Percentiles rank a stretch among this genome's conserved stretches.
Evolutionary conservation across 1,140 invertebrate genomes (phyloP).

Genomic region (Drosophila truncata): DNA sequence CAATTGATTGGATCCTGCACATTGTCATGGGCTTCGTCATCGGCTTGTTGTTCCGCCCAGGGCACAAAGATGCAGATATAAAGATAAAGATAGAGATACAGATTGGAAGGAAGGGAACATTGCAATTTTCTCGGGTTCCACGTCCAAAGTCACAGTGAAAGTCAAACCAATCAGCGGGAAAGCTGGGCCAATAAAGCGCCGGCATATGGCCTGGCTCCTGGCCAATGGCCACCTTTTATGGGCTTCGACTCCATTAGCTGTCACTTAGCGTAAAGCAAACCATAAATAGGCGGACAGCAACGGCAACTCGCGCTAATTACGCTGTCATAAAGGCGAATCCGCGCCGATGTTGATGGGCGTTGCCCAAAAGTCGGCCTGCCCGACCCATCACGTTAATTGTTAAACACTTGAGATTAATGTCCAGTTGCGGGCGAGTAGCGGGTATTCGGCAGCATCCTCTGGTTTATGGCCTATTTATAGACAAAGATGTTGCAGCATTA

Average conservation of each 20-base stretch:
- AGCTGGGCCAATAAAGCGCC: conserved; percentile 36
- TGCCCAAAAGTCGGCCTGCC: conserved; percentile 16
- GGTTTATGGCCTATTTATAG: conserved; percentile 72
- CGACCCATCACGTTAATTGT: conserved; percentile 63
- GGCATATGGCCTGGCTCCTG: conserved; percentile 46
- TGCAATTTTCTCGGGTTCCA: conserved; percentile 8
- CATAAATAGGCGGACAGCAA: conserved; percentile 57
- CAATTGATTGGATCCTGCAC: conserved; percentile 52
- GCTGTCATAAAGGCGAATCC: conserved; percentile 61
- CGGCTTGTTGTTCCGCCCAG: conserved; percentile 26
- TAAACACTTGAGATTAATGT: conserved; percentile 76
- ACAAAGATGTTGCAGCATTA: conserved; percentile 62
- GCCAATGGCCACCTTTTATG: conserved; percentile 47
- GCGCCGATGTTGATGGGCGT: conserved; percentile 31
- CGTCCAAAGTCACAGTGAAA: conserved; percentile 26
- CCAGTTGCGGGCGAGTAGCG: conserved; percentile 1
- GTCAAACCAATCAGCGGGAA: conserved; percentile 49
- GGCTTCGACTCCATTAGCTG: conserved; percentile 64
- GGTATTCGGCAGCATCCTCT: conserved; percentile 10
- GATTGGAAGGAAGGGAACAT: background rate
- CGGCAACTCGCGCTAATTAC: conserved; percentile 57
- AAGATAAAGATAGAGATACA: background rate
- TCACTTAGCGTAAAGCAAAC: conserved; percentile 72
- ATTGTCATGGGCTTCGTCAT: conserved; percentile 19
- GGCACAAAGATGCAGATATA: conserved; percentile 10